phyloP scores from a whole-genome alignment of 2,113 vertebrate genomes.

The Trematocara unimaculatum region DNA sequence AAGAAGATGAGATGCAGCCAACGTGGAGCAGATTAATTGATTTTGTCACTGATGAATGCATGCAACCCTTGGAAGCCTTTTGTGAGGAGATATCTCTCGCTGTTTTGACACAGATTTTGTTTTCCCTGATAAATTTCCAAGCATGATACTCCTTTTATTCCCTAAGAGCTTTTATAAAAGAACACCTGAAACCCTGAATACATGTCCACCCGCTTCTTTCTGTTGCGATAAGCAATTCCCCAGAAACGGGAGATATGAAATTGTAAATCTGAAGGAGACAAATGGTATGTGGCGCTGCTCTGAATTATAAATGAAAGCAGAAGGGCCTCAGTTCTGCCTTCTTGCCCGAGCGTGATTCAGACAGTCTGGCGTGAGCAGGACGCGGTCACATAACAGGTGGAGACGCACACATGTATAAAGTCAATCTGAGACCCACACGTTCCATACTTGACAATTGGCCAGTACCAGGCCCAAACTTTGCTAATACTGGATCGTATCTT shows the following conservation, averaged over 20 bases:
- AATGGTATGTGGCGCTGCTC: slow-evolving; percentile 51
- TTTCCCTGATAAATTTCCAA: not conserved
- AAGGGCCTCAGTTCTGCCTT: slow-evolving; percentile 60
- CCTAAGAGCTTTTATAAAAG: slow-evolving; percentile 20
- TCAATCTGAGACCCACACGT: not conserved
- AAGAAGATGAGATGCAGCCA: not conserved
- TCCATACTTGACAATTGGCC: not conserved
- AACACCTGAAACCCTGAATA: slow-evolving; percentile 44
- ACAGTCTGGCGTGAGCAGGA: slow-evolving; percentile 46
- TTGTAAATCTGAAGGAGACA: slow-evolving; percentile 57
- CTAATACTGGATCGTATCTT: not conserved
- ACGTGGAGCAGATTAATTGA: slow-evolving; percentile 7
- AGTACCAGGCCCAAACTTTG: not conserved
- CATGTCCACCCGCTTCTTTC: not conserved
- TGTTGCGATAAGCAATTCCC: slow-evolving; percentile 48
- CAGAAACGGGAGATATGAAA: slow-evolving; percentile 57
- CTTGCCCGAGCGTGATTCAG: slow-evolving; percentile 58
- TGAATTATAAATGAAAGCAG: slow-evolving; percentile 73
- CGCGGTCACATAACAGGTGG: slow-evolving; percentile 36
- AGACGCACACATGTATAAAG: not conserved
- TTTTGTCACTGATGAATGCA: slow-evolving; percentile 1
- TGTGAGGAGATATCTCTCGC: not conserved
- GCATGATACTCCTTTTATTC: slow-evolving; percentile 25
- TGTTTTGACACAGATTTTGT: not conserved
- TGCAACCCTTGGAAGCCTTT: not conserved